phyloP scores from a whole-genome alignment of 2,888 invertebrate genomes.

The Helleia helle region DNA sequence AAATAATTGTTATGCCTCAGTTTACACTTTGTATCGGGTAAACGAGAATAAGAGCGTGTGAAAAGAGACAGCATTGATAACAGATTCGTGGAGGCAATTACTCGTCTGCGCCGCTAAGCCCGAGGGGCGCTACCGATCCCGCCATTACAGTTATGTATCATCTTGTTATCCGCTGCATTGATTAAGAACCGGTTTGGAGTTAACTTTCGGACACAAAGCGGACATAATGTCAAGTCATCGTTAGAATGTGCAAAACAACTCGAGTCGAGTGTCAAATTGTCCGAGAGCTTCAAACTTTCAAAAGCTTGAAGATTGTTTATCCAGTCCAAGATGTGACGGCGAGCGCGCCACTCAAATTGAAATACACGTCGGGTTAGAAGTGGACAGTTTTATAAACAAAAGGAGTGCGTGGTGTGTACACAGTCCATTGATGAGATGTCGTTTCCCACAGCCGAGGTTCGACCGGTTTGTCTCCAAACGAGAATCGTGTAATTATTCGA shows the following conservation, averaged over 20 bases:
- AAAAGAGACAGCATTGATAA: conserved; percentile 45
- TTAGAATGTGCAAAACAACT: conserved; percentile 23
- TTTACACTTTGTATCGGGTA: conserved; percentile 25
- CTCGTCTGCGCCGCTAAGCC: conserved; percentile 36
- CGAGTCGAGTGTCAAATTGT: conserved; percentile 28
- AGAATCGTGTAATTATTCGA: conserved; percentile 38
- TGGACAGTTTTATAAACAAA: conserved; percentile 72
- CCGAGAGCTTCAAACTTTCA: conserved; percentile 26
- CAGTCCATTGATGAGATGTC: conserved; percentile 56
- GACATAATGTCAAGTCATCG: conserved; percentile 4
- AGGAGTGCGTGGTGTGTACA: conserved; percentile 45
- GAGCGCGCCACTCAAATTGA: conserved; percentile 41
- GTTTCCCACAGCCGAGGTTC: conserved; percentile 53
- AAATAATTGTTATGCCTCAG: conserved; percentile 39
- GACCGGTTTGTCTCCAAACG: conserved; percentile 44
- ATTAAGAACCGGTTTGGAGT: conserved; percentile 3
- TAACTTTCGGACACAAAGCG: conserved; percentile 3
- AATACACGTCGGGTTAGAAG: conserved; percentile 52
- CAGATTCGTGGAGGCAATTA: conserved; percentile 49
- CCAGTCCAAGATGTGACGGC: conserved; percentile 38
- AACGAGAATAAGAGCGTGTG: conserved; percentile 52
- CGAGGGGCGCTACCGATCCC: conserved; percentile 47
- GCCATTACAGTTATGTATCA: conserved; percentile 54
- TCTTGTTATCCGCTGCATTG: conserved; percentile 10
- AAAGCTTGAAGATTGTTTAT: conserved; percentile 40